Conservation (phyloP, 2,888 invertebrate genomes). For the Lithophane socia region DNA sequence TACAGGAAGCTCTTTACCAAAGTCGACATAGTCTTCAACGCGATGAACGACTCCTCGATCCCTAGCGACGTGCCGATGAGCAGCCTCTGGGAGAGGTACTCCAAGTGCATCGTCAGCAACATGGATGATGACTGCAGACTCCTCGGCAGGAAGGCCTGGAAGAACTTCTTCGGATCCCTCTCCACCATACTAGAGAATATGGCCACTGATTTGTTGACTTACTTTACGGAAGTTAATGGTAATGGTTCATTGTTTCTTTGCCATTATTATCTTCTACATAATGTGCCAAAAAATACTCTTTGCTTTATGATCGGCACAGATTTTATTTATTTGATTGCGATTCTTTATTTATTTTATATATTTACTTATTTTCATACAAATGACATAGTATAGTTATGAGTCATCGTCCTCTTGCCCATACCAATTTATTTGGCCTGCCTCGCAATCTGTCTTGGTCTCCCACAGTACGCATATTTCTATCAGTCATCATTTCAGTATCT, state of each 20-base stretch:
- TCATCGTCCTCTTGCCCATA: not conserved
- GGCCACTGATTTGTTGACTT: slow-evolving; percentile 78
- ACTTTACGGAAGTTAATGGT: slow-evolving; percentile 85
- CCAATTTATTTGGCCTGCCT: not conserved
- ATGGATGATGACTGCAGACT: slow-evolving; percentile 72
- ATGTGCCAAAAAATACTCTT: not conserved
- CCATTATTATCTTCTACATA: not conserved
- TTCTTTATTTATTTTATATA: not conserved
- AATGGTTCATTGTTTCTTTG: slow-evolving; percentile 18
- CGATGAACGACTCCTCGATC: slow-evolving; percentile 70
- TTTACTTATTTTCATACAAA: not conserved
- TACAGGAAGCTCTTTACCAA: slow-evolving; percentile 81
- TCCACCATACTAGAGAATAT: slow-evolving; percentile 77
- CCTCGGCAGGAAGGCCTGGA: slow-evolving; percentile 76
- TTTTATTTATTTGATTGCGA: not conserved
- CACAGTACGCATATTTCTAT: not conserved
- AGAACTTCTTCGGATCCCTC: slow-evolving; percentile 76
- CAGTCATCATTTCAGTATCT: not conserved
- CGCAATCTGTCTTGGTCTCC: not conserved
- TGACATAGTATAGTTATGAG: not conserved
- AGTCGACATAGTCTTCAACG: slow-evolving; percentile 79
- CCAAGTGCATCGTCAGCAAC: slow-evolving; percentile 70
- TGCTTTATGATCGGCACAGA: not conserved
- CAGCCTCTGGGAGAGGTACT: slow-evolving; percentile 76
- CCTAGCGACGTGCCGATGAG: slow-evolving; percentile 70